Percentiles rank a stretch among this genome's conserved stretches.
Evolutionary conservation across 2,113 vertebrate genomes (phyloP).

Genomic region (Poeciliopsis retropinna): DNA sequence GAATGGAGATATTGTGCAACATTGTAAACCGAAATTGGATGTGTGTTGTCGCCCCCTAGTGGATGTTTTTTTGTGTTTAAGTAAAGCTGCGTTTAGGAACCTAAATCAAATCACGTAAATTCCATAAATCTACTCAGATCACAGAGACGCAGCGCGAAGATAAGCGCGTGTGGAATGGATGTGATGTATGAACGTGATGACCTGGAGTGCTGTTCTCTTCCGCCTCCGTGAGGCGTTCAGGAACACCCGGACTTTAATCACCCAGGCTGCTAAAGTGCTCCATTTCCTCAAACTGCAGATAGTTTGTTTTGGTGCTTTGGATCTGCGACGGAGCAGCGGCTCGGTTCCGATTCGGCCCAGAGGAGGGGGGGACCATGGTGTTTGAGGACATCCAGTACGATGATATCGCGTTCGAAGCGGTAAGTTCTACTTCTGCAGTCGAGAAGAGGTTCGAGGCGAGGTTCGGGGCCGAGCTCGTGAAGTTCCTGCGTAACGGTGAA

Average conservation of each 20-base stretch:
- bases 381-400: constrained; percentile 73
- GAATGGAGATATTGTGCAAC: no score
- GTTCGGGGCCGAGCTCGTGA: no score
- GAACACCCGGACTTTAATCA: background rate
- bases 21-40: no score
- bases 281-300: constrained; percentile 60
- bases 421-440: constrained; percentile 35
- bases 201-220: background rate
- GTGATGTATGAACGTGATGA: background rate
- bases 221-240: constrained; percentile 17
- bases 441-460: background rate
- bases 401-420: constrained; percentile 70
- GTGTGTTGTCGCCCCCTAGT: constrained; percentile 10
- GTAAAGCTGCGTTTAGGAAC: constrained; percentile 43
- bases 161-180: background rate
- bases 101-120: background rate
- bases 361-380: constrained; percentile 1
- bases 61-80: background rate
- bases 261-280: background rate
- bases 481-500: background rate
- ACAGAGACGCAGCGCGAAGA: background rate
- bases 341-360: background rate
- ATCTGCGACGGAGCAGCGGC: background rate
- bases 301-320: background rate
- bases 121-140: background rate